Percentiles rank a stretch among this genome's conserved stretches.
Conservation (phyloP, 1,140 invertebrate genomes). For the Ostrea denselamellosa region DNA sequence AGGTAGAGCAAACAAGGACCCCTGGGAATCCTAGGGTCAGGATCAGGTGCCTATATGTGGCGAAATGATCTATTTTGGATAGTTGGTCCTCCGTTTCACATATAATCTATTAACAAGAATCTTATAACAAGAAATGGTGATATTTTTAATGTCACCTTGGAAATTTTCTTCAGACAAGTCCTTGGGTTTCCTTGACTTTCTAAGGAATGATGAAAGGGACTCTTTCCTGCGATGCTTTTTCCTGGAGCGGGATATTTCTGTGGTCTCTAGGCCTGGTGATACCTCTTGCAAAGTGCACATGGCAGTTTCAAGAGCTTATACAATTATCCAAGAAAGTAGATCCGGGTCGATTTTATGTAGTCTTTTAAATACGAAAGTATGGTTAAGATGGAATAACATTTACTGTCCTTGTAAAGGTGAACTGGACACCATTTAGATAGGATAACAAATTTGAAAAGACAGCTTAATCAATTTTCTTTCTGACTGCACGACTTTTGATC, state of each 20-base stretch:
- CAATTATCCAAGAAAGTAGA: too few species aligned
- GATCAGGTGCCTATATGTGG: too few species aligned
- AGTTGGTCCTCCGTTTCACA: too few species aligned
- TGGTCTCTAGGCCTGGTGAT: neutral
- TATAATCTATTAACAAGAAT: too few species aligned
- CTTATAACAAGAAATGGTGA: too few species aligned
- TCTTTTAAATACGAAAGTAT: too few species aligned
- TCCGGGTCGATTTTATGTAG: too few species aligned
- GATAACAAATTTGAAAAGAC: neutral
- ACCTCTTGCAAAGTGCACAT: neutral
- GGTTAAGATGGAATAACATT: neutral
- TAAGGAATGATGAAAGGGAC: neutral
- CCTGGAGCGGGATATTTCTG: neutral
- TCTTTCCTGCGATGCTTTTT: neutral
- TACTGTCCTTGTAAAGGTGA: neutral
- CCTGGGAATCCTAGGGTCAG: too few species aligned
- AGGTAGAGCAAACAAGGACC: too few species aligned
- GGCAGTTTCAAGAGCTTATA: neutral
- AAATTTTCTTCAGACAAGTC: neutral
- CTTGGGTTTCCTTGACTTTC: neutral
- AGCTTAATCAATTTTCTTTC: neutral
- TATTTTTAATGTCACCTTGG: neutral
- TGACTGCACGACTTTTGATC: neutral
- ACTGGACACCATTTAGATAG: neutral
- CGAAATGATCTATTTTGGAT: too few species aligned